These are phyloP conservation scores for Calephelis nemesis DNA, from an alignment of 1,140 invertebrate species.

Conservation along the genomic window DNA sequence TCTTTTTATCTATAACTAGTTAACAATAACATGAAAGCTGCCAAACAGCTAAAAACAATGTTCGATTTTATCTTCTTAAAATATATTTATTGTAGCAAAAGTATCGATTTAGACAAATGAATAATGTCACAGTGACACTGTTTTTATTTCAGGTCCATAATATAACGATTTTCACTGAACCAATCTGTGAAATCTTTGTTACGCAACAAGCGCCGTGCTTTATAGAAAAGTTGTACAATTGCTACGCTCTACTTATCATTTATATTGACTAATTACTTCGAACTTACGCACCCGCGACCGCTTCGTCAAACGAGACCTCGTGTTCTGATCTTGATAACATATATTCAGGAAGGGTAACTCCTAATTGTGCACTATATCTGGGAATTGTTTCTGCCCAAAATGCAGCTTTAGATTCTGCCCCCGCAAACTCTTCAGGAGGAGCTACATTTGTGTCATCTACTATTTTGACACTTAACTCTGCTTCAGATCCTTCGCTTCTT, in stretches of 20 bases:
- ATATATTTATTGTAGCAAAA: conserved; percentile 12
- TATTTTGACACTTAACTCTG: conserved; percentile 50
- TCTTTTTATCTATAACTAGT: conserved; percentile 66
- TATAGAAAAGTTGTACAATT: conserved; percentile 55
- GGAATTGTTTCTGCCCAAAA: conserved; percentile 83
- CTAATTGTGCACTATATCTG: conserved; percentile 81
- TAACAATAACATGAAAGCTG: conserved; percentile 55
- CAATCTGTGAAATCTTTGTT: conserved; percentile 60
- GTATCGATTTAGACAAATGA: conserved; percentile 2
- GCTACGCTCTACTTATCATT: conserved; percentile 66
- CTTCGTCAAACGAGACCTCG: conserved; percentile 83
- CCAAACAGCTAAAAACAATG: conserved; percentile 17
- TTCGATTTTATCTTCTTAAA: not conserved
- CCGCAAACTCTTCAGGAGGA: conserved; percentile 75
- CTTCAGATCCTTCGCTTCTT: conserved; percentile 51
- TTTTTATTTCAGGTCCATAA: conserved; percentile 15
- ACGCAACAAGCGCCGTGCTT: conserved; percentile 60
- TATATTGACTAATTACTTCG: conserved; percentile 51
- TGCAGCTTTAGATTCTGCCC: conserved; percentile 75
- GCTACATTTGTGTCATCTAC: conserved; percentile 66
- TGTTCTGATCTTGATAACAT: conserved; percentile 84
- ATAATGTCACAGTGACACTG: conserved; percentile 13
- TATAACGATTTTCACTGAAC: conserved; percentile 33
- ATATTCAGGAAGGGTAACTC: conserved; percentile 82
- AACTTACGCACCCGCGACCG: conserved; percentile 65